phyloP scores from a whole-genome alignment of 2,797 vertebrate species.

The Myioborus miniatus region DNA sequence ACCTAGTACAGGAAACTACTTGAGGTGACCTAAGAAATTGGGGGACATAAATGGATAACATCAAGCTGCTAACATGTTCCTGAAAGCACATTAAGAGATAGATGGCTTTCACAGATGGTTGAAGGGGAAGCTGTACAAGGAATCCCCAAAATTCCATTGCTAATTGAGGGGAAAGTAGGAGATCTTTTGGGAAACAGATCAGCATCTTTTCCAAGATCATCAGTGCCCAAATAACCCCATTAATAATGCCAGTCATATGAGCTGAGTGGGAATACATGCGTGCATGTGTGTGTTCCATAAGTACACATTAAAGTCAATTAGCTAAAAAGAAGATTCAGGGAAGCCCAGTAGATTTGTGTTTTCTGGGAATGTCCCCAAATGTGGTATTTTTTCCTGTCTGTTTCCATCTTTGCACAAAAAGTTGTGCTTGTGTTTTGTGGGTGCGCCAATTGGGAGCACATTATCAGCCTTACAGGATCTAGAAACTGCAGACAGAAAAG shows the following conservation, averaged over 20 bases:
- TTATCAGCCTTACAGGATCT: not conserved
- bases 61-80: not conserved
- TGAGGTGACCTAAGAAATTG: not conserved
- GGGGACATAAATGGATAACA: not conserved
- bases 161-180: not conserved
- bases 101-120: not conserved
- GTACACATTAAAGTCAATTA: not conserved
- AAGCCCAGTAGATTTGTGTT: not conserved
- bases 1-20: not conserved
- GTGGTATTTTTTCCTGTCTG: not conserved
- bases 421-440: not conserved
- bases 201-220: not conserved
- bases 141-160: not conserved
- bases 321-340: not conserved
- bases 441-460: not conserved
- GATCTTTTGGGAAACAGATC: not conserved
- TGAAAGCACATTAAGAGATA: not conserved
- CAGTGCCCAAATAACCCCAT: not conserved
- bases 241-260: not conserved
- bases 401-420: not conserved
- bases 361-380: not conserved
- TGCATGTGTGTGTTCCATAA: not conserved
- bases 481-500: not conserved
- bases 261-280: not conserved
- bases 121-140: not conserved